Evolutionary conservation across 2,113 vertebrate species (phyloP).

Genomic region (Phaethornis superciliosus): DNA sequence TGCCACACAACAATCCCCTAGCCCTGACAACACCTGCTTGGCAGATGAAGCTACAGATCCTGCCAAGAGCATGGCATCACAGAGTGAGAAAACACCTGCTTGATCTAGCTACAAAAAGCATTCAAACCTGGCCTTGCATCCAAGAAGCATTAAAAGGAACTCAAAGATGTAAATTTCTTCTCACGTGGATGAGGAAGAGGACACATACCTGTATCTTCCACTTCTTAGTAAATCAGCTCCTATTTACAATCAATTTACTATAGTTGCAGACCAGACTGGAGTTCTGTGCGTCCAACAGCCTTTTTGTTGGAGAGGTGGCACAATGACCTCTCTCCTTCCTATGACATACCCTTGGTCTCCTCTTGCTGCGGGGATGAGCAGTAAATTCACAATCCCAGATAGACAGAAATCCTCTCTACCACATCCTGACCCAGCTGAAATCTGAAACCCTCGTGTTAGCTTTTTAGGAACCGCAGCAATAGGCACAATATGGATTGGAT

Average conservation of each 20-base stretch:
- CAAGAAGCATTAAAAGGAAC: not conserved
- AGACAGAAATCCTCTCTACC: not conserved
- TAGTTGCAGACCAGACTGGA: not conserved
- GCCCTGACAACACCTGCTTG: not conserved
- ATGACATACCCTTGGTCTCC: not conserved
- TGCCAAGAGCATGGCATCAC: not conserved
- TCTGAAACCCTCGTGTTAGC: constrained; percentile 46
- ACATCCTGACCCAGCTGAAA: constrained; percentile 24
- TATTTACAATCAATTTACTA: not conserved
- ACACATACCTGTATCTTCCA: fast-evolving
- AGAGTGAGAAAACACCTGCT: not conserved
- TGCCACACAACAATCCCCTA: not conserved
- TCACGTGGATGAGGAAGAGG: not conserved
- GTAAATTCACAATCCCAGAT: not conserved
- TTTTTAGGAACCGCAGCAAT: not conserved
- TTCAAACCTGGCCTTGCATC: not conserved
- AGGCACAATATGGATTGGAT: constrained; percentile 60
- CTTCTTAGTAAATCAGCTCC: not conserved
- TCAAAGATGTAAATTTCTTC: not conserved
- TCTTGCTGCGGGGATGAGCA: not conserved
- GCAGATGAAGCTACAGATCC: fast-evolving
- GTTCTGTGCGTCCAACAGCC: not conserved
- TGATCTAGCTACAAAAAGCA: not conserved
- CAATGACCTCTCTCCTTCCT: not conserved
- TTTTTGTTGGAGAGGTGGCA: not conserved